These are phyloP conservation scores for Eupithecia subumbrata DNA, from an alignment of 2,888 invertebrate genomes.

Conservation along the genomic window DNA sequence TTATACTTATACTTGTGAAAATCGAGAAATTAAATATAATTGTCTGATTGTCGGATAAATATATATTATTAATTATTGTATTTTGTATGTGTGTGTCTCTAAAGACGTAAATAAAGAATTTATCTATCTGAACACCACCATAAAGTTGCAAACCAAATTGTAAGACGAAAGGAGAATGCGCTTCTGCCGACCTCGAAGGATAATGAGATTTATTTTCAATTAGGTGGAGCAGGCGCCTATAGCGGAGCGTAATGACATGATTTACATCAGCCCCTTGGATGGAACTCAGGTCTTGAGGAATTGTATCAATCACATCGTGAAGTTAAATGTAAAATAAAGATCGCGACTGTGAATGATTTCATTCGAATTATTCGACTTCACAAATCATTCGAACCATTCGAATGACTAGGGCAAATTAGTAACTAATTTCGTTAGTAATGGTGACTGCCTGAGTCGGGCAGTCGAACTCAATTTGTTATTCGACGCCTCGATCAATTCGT, in stretches of 20 bases:
- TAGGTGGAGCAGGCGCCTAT: conserved; percentile 56
- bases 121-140: conserved; percentile 8
- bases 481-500: too few relatives aligned
- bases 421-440: too few relatives aligned
- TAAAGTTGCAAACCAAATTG: conserved; percentile 28
- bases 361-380: too few relatives aligned
- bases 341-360: too few relatives aligned
- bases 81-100: neutral
- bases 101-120: neutral
- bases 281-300: conserved; percentile 21
- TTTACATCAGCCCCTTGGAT: conserved; percentile 57
- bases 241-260: conserved; percentile 69
- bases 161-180: conserved; percentile 54
- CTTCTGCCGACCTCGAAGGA: conserved; percentile 50
- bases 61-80: neutral
- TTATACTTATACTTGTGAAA: too few relatives aligned
- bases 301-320: neutral
- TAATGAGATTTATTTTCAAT: conserved; percentile 77
- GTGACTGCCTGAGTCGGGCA: too few relatives aligned
- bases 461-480: too few relatives aligned
- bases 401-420: too few relatives aligned
- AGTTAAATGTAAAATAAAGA: neutral
- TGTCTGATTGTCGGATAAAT: too few relatives aligned
- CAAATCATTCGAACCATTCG: too few relatives aligned
- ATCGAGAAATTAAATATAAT: too few relatives aligned